phyloP scores from a whole-genome alignment of 2,888 invertebrate species.

The Acanthoscelides obtectus region DNA sequence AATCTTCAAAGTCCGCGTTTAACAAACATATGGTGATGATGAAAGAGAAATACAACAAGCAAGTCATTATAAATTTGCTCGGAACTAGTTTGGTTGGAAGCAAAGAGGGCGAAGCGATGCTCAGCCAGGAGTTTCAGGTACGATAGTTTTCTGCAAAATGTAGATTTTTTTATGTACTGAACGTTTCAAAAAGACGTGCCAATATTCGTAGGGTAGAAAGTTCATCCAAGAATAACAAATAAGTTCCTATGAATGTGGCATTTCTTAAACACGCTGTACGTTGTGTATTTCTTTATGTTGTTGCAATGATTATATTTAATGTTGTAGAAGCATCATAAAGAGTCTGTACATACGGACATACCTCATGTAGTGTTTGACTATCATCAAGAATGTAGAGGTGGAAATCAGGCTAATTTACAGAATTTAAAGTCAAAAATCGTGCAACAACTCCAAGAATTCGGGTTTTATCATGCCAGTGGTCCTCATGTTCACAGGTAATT shows the following conservation, averaged over 20 bases:
- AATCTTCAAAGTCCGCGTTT: constrained; percentile 89
- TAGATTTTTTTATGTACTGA: not conserved
- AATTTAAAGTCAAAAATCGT: constrained; percentile 79
- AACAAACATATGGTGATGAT: constrained; percentile 84
- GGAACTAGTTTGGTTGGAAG: constrained; percentile 86
- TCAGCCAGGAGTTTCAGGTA: constrained; percentile 86
- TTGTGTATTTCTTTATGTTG: too few relatives aligned
- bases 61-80: constrained; percentile 88
- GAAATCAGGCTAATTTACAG: constrained; percentile 72
- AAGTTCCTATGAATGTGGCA: too few relatives aligned
- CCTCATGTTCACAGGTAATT: constrained; percentile 44
- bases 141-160: not conserved
- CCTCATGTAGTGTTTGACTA: constrained; percentile 93
- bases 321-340: constrained; percentile 71
- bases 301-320: constrained; percentile 8
- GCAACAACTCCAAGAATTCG: constrained; percentile 56
- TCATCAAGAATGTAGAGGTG: constrained; percentile 87
- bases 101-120: constrained; percentile 95
- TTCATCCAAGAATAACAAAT: too few relatives aligned
- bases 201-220: too few relatives aligned
- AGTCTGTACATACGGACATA: constrained; percentile 75
- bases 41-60: constrained; percentile 84
- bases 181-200: too few relatives aligned
- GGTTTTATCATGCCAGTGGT: constrained; percentile 54
- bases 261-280: too few relatives aligned